Percentiles rank a stretch among this genome's conserved stretches.
phyloP scores from a whole-genome alignment of 2,888 invertebrate genomes.

The Acronicta leporina region DNA sequence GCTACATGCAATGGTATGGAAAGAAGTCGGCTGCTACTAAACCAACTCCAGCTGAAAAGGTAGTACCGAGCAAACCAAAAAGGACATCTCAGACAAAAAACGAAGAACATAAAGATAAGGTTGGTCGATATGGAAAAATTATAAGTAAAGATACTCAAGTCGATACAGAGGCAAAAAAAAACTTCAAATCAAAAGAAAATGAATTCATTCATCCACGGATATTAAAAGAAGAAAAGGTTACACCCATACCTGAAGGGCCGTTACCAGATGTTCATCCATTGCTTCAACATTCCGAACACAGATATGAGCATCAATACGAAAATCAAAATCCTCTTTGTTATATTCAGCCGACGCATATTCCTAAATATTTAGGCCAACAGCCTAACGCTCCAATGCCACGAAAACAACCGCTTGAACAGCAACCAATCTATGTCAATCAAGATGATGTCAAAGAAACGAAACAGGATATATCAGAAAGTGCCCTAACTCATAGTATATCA shows the following conservation, averaged over 20 bases:
- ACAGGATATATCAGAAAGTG: constrained; percentile 80
- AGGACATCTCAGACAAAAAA: constrained; percentile 77
- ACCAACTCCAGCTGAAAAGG: constrained; percentile 79
- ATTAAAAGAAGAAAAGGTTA: constrained; percentile 85
- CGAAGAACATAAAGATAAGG: constrained; percentile 76
- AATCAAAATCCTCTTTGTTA: constrained; percentile 86
- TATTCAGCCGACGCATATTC: constrained; percentile 89
- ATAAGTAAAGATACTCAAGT: constrained; percentile 78
- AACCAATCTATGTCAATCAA: constrained; percentile 86
- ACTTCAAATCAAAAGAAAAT: constrained; percentile 89
- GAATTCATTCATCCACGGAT: constrained; percentile 86
- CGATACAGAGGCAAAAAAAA: constrained; percentile 86
- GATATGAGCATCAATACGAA: constrained; percentile 91
- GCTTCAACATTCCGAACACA: constrained; percentile 93
- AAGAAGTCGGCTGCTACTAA: constrained; percentile 85
- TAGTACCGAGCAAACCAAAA: constrained; percentile 83
- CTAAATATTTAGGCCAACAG: constrained; percentile 90
- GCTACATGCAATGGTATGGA: constrained; percentile 95
- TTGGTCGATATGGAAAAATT: constrained; percentile 82
- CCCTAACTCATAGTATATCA: constrained; percentile 82
- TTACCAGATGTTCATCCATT: constrained; percentile 90
- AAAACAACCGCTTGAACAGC: constrained; percentile 74
- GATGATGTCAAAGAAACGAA: constrained; percentile 75
- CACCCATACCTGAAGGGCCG: constrained; percentile 83
- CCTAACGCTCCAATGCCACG: constrained; percentile 81